These are phyloP conservation scores for Choreutis nemorana DNA, from an alignment of 2,888 invertebrate genomes.

Conservation along the genomic window DNA sequence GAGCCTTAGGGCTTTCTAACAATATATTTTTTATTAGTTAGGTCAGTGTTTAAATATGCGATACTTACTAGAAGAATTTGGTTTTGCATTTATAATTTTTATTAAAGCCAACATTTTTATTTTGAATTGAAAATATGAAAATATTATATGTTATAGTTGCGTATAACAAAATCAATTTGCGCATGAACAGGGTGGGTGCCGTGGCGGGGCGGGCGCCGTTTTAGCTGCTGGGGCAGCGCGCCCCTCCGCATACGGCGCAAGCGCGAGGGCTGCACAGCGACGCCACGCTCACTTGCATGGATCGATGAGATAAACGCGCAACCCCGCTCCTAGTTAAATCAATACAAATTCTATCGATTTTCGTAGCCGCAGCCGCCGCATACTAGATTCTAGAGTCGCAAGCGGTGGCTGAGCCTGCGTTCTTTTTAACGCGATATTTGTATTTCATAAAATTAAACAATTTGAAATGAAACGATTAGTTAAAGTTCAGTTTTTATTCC, in stretches of 20 bases:
- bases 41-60: too few species aligned
- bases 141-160: too few species aligned
- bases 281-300: constrained; percentile 41
- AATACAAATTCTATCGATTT: constrained; percentile 81
- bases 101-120: too few species aligned
- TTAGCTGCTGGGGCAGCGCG: constrained; percentile 17
- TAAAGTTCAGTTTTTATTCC: not conserved
- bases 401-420: constrained; percentile 60
- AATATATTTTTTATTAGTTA: too few species aligned
- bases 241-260: constrained; percentile 39
- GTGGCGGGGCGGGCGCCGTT: constrained; percentile 12
- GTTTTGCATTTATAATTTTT: too few species aligned
- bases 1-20: too few species aligned
- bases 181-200: constrained; percentile 49
- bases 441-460: constrained; percentile 3
- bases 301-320: constrained; percentile 83
- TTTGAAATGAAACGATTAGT: too few species aligned
- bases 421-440: constrained; percentile 10
- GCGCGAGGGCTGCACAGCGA: constrained; percentile 25
- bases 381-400: constrained; percentile 54
- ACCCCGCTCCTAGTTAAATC: constrained; percentile 74
- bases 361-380: constrained; percentile 70
- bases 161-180: constrained; percentile 26
- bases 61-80: too few species aligned
- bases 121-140: too few species aligned